Evolutionary conservation across 1,140 invertebrate genomes (phyloP), one percentile per base, ranked within the genome.

Genomic region (Carposina sasakii): DNA sequence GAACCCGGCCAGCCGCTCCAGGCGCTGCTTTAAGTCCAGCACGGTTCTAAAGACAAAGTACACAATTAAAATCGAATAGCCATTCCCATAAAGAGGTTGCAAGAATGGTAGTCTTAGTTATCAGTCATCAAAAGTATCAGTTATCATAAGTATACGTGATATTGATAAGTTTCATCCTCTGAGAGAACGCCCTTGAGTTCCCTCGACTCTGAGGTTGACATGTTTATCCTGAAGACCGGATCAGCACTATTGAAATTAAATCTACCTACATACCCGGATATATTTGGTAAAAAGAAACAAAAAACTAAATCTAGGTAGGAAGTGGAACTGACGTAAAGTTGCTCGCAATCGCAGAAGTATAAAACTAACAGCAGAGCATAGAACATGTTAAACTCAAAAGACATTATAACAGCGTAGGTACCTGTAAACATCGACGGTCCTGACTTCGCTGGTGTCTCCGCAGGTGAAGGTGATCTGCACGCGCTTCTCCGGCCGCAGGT

Each of bases 401-500:
- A 36, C 6, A 36, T 12, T 36, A 12, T 36, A 36, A 10, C 19
- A 47, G n/a, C n/a, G n/a, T n/a, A 12, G 10, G 21, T 58, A 85
- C 86, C 84, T 88, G 71, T 93, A 93, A 39, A 93, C 91, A 71
- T 93, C 92, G 23, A 93, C 90, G 23, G 89, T 91, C 45, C 91
- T 88, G 51, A 91, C 89, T 85, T 94, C 90, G 59, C 90, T 90
- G 53, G 89, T 88, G 63, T 93, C 90, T 20, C 91, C 92, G 71
- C 90, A 96, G 3, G 89, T 92, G 65, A 97, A 91, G 23, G 89
- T 90, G 31, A 96, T 92, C 86, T 94, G 93, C 31, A 96, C 93
- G 51, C 92, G 89, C 73, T 94, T 95, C 70, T 95, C 93, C 3
- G 94, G 94, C 59, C 92, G 88, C 41, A 96, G 85, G 84, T 95